Evolutionary conservation across 2,797 vertebrate genomes (phyloP).

Genomic region (Natrix natrix): DNA sequence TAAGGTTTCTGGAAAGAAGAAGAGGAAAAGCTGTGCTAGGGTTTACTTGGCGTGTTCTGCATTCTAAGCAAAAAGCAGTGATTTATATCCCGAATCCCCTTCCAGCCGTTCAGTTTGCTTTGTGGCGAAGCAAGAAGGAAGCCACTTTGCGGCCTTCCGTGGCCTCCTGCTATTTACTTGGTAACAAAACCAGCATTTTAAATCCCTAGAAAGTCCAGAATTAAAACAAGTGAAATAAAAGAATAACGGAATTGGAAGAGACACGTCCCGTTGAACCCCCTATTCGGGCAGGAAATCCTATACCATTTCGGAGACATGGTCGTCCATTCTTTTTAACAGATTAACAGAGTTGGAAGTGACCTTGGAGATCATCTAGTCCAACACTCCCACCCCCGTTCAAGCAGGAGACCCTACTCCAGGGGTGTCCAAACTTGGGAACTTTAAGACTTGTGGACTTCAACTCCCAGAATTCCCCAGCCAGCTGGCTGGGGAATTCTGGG

Average conservation of each 20-base stretch:
- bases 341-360: too few species aligned
- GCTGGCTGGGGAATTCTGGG: too few species aligned
- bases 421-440: too few species aligned
- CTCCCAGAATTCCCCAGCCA: too few species aligned
- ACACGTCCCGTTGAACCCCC: not conserved
- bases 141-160: not conserved
- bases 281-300: not conserved
- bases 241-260: not conserved
- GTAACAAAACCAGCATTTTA: not conserved
- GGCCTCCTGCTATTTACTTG: not conserved
- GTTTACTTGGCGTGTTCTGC: not conserved
- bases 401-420: too few species aligned
- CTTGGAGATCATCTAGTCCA: too few species aligned
- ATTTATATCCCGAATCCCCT: not conserved
- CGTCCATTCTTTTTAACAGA: not conserved
- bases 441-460: too few species aligned
- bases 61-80: not conserved
- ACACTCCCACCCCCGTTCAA: too few species aligned
- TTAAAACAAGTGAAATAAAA: not conserved
- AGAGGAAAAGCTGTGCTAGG: not conserved
- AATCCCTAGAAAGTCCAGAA: not conserved
- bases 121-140: not conserved
- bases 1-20: not conserved
- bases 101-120: not conserved
- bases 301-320: not conserved